phyloP scores from a whole-genome alignment of 2,113 vertebrate genomes.

The Glaucidium brasilianum region DNA sequence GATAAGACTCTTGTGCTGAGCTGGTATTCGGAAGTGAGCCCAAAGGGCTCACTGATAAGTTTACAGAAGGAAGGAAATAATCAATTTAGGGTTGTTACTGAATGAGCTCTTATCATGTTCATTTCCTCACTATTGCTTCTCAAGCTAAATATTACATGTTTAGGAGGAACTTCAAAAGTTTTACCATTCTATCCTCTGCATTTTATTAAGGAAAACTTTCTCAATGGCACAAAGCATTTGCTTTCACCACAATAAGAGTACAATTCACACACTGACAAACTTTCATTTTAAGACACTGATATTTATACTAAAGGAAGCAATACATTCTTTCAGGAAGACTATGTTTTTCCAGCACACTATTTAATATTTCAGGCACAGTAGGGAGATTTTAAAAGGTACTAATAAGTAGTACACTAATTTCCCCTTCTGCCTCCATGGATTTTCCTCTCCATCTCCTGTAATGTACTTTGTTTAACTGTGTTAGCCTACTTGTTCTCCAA shows the following conservation, averaged over 20 bases:
- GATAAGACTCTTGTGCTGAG: constrained; percentile 83
- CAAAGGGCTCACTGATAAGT: constrained; percentile 80
- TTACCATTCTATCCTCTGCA: constrained; percentile 37
- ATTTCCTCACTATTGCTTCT: constrained; percentile 84
- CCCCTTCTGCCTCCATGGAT: not conserved
- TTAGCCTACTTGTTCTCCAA: not conserved
- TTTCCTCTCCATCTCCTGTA: not conserved
- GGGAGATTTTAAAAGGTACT: not conserved
- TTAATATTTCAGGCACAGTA: not conserved
- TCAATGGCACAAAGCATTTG: constrained; percentile 40
- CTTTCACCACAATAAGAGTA: not conserved
- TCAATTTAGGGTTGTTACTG: constrained; percentile 90
- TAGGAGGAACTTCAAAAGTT: constrained; percentile 75
- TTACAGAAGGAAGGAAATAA: constrained; percentile 96
- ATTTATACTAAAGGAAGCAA: not conserved
- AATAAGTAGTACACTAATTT: not conserved
- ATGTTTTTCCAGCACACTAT: not conserved
- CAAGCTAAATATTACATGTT: constrained; percentile 86
- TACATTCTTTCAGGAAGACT: not conserved
- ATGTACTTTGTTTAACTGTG: not conserved
- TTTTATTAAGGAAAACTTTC: constrained; percentile 60
- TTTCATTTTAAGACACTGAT: not conserved
- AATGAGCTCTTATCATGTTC: constrained; percentile 82
- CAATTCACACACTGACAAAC: not conserved
- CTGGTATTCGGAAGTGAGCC: constrained; percentile 83